phyloP scores from a whole-genome alignment of 2,113 vertebrate species.

The Potamarius usumacintae region DNA sequence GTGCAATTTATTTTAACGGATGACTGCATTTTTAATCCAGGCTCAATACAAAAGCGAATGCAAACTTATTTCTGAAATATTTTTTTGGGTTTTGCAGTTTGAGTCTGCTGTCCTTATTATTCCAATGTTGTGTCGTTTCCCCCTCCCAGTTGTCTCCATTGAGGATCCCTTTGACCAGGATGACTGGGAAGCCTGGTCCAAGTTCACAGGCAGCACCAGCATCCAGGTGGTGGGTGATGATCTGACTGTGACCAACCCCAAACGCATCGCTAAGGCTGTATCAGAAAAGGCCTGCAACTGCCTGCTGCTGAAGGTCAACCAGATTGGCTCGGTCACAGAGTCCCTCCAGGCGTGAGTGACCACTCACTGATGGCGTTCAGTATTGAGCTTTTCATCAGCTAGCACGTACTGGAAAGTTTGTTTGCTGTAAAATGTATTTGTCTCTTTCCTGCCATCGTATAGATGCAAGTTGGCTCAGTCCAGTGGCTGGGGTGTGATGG shows the following conservation, averaged over 20 bases:
- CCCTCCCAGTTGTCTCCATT: constrained; percentile 88
- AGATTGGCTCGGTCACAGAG: constrained; percentile 95
- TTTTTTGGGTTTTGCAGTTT: not conserved
- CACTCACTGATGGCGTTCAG: not conserved
- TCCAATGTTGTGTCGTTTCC: not conserved
- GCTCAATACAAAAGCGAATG: not conserved
- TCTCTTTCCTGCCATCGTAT: not conserved
- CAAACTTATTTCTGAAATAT: not conserved
- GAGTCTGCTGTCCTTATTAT: not conserved
- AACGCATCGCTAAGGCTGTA: constrained; percentile 89
- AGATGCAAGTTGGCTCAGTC: constrained; percentile 90
- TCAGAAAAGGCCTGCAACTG: constrained; percentile 92
- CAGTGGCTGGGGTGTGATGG: constrained; percentile 93
- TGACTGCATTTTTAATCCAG: not conserved
- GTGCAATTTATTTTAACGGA: constrained; percentile 17
- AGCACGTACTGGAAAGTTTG: not conserved
- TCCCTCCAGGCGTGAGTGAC: constrained; percentile 92
- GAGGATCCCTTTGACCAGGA: constrained; percentile 99
- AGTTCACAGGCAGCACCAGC: constrained; percentile 81
- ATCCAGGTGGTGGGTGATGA: constrained; percentile 98
- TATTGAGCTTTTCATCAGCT: not conserved
- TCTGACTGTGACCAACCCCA: constrained; percentile 96
- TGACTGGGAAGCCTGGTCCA: constrained; percentile 92
- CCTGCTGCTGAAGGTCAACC: constrained; percentile 97
- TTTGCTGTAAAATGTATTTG: not conserved